Evolutionary conservation across 2,888 invertebrate species (phyloP), one percentile per base, ranked within the genome.

Genomic region (Dioctria rufipes): DNA sequence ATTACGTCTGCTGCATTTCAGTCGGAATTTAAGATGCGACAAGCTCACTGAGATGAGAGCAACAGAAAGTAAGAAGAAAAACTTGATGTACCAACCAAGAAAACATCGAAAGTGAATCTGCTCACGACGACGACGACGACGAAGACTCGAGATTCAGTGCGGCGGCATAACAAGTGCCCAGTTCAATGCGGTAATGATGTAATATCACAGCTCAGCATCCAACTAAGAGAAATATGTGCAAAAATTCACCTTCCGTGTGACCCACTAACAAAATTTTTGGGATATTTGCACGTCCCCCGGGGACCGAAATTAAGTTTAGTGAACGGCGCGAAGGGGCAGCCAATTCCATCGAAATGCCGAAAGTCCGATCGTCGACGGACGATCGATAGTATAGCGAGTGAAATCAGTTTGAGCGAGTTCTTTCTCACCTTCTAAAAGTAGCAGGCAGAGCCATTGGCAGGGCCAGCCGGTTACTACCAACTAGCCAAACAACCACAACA

Each of bases 1-100:
- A 69, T 69, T 51, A 69, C 69, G 69, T 69, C 49, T 51, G 9
- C 69, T 69, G 49, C 49, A 69, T 69, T 51, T 69, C 69, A 51
- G 42, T 11, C 51, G 69, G 69, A 54, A 69, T 51, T 69, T 51
- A 69, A 69, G 39, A 69, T 69, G 69, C 39, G 69, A 69, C 69
- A 11, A 54, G 4, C 8, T 54, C 54, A 11, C 11, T 54, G 54
- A 54, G 54, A 54, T 54, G 54, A n/a, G 54, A 4, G 11, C 11
- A 8, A n/a, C 8, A 54, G 54, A n/a, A 54, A n/a, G 8, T 11
- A 54, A 54, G 11, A 54, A 54, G 11, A 54, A 6, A 54, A 11
- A 54, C 54, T 4, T 11, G n/a, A 54, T 4, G 11, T n/a, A 46
- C 5, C 49, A 2, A 46, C 49, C 54, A 54, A 54, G 54, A 54